phyloP scores from a whole-genome alignment of 2,113 vertebrate species.

The Rhadina sibilatrix region DNA sequence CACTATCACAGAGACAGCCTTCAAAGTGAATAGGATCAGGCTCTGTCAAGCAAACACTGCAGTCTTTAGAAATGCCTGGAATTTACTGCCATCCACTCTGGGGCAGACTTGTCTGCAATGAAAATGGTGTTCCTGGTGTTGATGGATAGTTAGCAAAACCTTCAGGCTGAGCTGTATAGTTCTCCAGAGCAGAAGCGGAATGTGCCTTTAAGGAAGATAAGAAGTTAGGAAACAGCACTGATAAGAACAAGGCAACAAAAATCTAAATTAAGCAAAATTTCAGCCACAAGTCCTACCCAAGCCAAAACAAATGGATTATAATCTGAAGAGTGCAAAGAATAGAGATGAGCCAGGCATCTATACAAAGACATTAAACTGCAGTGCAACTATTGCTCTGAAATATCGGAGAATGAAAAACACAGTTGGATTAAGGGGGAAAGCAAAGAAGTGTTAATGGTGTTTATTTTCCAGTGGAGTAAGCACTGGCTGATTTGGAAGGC shows the following conservation, averaged over 20 bases:
- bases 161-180: conserved; percentile 87
- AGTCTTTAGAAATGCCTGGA: conserved; percentile 39
- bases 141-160: conserved; percentile 87
- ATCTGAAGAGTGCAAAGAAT: background rate
- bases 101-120: conserved; percentile 89
- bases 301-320: background rate
- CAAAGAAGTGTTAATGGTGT: background rate
- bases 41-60: conserved; percentile 34
- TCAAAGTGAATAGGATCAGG: background rate
- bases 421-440: background rate
- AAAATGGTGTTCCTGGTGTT: conserved; percentile 85
- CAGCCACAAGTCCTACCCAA: background rate
- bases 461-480: background rate
- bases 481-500: background rate
- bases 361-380: background rate
- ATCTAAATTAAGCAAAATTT: background rate
- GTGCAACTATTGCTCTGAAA: background rate
- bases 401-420: background rate
- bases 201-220: conserved; percentile 80
- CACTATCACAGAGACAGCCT: background rate
- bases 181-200: conserved; percentile 86
- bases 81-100: conserved; percentile 94
- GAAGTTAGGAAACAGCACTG: background rate
- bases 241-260: background rate
- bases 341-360: background rate